Percentiles rank a stretch among this genome's conserved stretches.
These are phyloP conservation scores for Drepanosiphum platanoidis DNA, from an alignment of 2,888 invertebrate genomes.

Conservation along the genomic window DNA sequence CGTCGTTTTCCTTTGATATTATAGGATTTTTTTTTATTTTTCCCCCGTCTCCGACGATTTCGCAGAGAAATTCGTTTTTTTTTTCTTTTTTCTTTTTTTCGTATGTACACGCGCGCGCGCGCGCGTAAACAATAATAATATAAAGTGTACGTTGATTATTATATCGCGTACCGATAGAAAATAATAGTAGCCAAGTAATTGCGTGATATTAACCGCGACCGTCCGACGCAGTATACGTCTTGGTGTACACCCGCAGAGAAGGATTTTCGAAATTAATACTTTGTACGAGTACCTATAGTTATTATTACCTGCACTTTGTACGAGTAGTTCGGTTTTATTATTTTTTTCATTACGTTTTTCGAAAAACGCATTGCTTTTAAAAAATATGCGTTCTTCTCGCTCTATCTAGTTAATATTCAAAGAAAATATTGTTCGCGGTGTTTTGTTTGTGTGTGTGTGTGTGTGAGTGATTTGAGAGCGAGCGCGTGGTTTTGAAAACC, in stretches of 20 bases:
- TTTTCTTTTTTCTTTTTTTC: no score
- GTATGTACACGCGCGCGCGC: no score
- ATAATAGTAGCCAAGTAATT: not conserved
- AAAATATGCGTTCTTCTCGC: not conserved
- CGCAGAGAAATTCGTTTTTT: not conserved
- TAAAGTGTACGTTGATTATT: no score
- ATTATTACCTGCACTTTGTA: not conserved
- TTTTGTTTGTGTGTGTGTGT: no score
- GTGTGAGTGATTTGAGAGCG: not conserved
- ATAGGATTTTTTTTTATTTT: not conserved
- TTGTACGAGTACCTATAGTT: no score
- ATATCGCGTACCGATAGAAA: not conserved
- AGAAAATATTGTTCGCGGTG: not conserved
- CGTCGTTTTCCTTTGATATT: slow-evolving; percentile 1
- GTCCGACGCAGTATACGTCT: not conserved
- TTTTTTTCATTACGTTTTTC: not conserved
- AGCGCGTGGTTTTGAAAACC: not conserved
- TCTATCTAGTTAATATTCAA: slow-evolving; percentile 8
- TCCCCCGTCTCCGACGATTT: not conserved
- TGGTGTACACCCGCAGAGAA: not conserved
- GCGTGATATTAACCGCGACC: not conserved
- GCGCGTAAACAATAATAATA: no score
- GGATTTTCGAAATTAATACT: not conserved
- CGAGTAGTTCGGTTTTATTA: not conserved
- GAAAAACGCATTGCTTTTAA: not conserved